A percentile compares a stretch with the other conserved stretches of the same genome.
Evolutionary conservation across 2,113 vertebrate genomes (phyloP).

Genomic region (Notechis scutatus): DNA sequence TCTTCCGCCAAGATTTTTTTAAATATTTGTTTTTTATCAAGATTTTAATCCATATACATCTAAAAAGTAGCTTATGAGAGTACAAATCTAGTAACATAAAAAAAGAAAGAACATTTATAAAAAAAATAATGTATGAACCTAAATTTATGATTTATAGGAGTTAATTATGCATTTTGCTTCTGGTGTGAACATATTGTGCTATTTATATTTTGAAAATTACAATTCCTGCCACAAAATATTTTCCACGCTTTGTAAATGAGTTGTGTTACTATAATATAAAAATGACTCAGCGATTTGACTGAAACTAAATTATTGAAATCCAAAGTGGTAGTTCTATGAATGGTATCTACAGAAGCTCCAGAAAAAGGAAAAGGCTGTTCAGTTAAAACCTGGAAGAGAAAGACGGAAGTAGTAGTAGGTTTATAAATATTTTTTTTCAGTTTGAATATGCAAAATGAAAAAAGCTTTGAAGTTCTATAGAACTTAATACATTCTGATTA

Average conservation of each 20-base stretch:
- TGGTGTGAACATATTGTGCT: not conserved
- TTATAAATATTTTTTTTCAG: not conserved
- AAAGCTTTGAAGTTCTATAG: not conserved
- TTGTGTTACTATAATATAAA: not conserved
- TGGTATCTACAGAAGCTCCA: constrained; percentile 33
- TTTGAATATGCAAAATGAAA: not conserved
- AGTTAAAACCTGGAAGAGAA: not conserved
- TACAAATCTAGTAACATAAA: not conserved
- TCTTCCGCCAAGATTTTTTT: not conserved
- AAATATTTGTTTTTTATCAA: not conserved
- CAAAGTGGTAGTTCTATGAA: not conserved
- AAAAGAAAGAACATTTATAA: not conserved
- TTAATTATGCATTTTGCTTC: not conserved
- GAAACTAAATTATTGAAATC: not conserved
- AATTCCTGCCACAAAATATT: not conserved
- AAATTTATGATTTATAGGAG: not conserved
- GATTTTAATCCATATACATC: not conserved
- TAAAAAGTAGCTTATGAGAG: not conserved
- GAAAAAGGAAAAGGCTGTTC: not conserved
- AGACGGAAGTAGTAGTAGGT: not conserved
- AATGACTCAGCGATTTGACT: not conserved
- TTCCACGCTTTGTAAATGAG: not conserved
- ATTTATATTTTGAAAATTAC: not conserved
- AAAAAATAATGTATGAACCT: not conserved
- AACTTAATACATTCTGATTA: not conserved